phyloP scores from a whole-genome alignment of 2,113 vertebrate genomes.

The Girardinichthys multiradiatus region DNA sequence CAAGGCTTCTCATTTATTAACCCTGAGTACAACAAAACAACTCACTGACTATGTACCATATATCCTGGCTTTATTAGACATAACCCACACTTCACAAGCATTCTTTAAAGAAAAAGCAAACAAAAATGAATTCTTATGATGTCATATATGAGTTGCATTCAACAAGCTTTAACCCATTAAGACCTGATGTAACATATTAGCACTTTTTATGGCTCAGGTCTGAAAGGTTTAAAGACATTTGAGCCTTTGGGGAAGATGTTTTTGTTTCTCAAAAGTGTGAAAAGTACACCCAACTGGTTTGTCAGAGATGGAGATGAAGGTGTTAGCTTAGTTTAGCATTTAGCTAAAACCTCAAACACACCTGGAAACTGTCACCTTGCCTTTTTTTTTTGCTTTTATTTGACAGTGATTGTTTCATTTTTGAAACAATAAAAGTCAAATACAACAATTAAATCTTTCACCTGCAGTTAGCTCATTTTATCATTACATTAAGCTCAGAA shows the following conservation, averaged over 20 bases:
- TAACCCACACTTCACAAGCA: constrained; percentile 17
- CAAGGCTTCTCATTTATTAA: constrained; percentile 99
- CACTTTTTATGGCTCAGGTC: not conserved
- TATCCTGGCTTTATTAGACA: constrained; percentile 50
- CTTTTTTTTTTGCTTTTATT: too few species aligned
- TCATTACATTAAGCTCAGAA: too few species aligned
- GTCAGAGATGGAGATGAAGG: not conserved
- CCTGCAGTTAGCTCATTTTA: too few species aligned
- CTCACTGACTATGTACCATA: constrained; percentile 67
- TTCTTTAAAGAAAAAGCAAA: not conserved
- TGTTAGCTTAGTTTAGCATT: not conserved
- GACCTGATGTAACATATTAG: not conserved
- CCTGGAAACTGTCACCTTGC: not conserved
- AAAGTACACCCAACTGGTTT: not conserved
- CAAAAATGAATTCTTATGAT: constrained; percentile 17
- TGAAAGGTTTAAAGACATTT: constrained; percentile 5
- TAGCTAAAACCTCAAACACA: not conserved
- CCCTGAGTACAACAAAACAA: constrained; percentile 81
- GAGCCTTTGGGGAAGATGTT: constrained; percentile 26
- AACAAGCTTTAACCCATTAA: constrained; percentile 1
- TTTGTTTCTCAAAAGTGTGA: not conserved
- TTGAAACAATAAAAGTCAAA: too few species aligned
- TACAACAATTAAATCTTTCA: too few species aligned
- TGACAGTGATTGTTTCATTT: too few species aligned
- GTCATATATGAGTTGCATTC: constrained; percentile 47